A percentile compares a stretch with the other conserved stretches of the same genome.
These are phyloP conservation scores for Cydia pomonella DNA, from an alignment of 1,140 invertebrate genomes.

Conservation along the genomic window DNA sequence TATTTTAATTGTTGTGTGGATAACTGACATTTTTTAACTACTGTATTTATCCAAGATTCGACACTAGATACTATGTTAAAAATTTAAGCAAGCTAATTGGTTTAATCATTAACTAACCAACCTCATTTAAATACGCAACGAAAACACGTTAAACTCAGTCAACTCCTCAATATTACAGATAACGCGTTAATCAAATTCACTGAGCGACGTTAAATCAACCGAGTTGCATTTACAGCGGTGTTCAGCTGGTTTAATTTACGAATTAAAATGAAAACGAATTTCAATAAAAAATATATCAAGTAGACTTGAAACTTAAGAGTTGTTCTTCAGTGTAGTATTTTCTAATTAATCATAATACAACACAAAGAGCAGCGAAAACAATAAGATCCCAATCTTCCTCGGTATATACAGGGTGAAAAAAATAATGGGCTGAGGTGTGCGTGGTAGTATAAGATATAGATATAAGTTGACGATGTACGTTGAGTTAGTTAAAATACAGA, in stretches of 20 bases:
- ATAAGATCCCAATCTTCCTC: no score
- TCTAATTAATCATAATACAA: background rate
- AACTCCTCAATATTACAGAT: background rate
- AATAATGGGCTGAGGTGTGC: no score
- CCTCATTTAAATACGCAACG: constrained; percentile 12
- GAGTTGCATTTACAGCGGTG: constrained; percentile 21
- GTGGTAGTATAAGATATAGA: no score
- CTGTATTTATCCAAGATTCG: no score
- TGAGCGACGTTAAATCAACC: constrained; percentile 29
- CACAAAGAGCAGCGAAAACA: background rate
- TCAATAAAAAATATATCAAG: background rate
- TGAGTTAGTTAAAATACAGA: no score
- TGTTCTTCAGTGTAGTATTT: no score
- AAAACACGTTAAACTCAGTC: constrained; percentile 11
- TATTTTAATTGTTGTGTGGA: no score
- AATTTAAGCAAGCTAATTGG: background rate
- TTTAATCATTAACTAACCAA: background rate
- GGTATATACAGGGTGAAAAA: no score
- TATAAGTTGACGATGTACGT: no score
- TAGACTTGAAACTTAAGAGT: no score
- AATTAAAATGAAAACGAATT: background rate
- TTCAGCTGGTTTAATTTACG: constrained; percentile 13
- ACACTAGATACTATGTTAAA: background rate
- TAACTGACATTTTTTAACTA: no score
- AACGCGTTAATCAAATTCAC: constrained; percentile 19